Conservation (phyloP, 2,888 invertebrate genomes). For the Thereva unica region DNA sequence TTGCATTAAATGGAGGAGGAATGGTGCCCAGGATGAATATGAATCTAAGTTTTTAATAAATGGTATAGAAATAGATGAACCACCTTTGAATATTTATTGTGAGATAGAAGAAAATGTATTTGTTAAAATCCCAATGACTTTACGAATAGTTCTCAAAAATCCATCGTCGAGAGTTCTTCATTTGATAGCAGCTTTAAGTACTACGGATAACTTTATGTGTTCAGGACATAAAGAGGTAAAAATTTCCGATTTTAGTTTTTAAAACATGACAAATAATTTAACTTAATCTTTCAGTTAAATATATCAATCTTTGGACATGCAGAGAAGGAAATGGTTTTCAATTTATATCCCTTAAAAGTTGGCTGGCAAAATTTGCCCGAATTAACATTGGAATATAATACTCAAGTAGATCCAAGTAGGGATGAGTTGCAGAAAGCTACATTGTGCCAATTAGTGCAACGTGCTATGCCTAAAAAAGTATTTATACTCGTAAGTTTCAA, state of each 20-base stretch:
- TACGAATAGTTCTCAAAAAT: slow-evolving; percentile 56
- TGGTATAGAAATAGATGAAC: slow-evolving; percentile 54
- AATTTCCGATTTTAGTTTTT: neutral
- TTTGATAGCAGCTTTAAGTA: slow-evolving; percentile 53
- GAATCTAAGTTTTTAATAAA: slow-evolving; percentile 57
- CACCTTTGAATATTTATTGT: slow-evolving; percentile 57
- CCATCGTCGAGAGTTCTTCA: slow-evolving; percentile 56
- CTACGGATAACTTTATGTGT: slow-evolving; percentile 87
- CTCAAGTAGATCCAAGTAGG: slow-evolving; percentile 53
- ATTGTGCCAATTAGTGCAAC: slow-evolving; percentile 55
- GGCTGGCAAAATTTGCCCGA: slow-evolving; percentile 58
- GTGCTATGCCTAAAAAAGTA: slow-evolving; percentile 57
- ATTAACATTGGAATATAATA: slow-evolving; percentile 54
- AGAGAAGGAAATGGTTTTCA: slow-evolving; percentile 55
- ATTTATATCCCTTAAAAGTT: slow-evolving; percentile 56
- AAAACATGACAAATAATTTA: neutral
- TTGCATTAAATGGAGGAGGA: slow-evolving; percentile 56
- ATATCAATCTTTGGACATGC: slow-evolving; percentile 56
- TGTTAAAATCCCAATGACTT: slow-evolving; percentile 57
- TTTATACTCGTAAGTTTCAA: slow-evolving; percentile 54
- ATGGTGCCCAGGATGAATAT: slow-evolving; percentile 53
- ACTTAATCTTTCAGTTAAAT: slow-evolving; percentile 49
- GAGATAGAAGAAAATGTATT: slow-evolving; percentile 58
- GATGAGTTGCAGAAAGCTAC: slow-evolving; percentile 53
- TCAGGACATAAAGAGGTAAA: slow-evolving; percentile 87